Percentiles rank a stretch among this genome's conserved stretches.
Evolutionary conservation across 2,888 invertebrate species (phyloP).

Genomic region (Microctonus brassicae): DNA sequence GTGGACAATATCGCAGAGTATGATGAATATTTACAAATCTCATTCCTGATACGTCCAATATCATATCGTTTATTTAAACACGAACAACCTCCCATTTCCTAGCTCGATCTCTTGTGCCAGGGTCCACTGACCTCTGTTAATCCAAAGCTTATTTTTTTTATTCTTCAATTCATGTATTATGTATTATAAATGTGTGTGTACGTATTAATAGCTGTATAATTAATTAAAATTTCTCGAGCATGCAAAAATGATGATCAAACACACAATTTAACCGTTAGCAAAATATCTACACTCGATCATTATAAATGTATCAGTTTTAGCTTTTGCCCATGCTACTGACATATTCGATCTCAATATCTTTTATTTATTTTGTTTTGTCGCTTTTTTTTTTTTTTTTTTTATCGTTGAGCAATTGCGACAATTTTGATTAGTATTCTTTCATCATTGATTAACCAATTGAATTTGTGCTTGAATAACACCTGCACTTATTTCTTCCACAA

Average conservation of each 20-base stretch:
- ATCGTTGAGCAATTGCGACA: no score
- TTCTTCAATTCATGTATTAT: no score
- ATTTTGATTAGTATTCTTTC: no score
- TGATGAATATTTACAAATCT: slow-evolving; percentile 28
- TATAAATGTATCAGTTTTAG: slow-evolving; percentile 36
- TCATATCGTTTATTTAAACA: slow-evolving; percentile 43
- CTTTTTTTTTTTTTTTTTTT: neutral
- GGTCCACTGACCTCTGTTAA: no score
- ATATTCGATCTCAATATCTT: slow-evolving; percentile 32
- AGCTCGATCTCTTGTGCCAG: slow-evolving; percentile 23
- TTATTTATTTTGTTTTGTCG: slow-evolving; percentile 6
- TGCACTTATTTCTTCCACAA: no score
- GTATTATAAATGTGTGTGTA: no score
- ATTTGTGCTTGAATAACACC: no score
- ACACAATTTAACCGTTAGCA: slow-evolving; percentile 51
- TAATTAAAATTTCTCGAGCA: slow-evolving; percentile 7
- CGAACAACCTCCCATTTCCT: slow-evolving; percentile 47
- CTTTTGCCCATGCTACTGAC: slow-evolving; percentile 34
- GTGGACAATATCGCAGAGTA: slow-evolving; percentile 35
- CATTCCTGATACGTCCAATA: slow-evolving; percentile 62
- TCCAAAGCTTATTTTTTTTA: no score
- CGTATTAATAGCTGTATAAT: no score
- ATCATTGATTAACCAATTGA: no score
- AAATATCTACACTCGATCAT: slow-evolving; percentile 45
- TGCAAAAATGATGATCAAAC: neutral